These are phyloP conservation scores for Gonatopus flavifemur DNA, from an alignment of 1,140 invertebrate genomes.

Conservation along the genomic window DNA sequence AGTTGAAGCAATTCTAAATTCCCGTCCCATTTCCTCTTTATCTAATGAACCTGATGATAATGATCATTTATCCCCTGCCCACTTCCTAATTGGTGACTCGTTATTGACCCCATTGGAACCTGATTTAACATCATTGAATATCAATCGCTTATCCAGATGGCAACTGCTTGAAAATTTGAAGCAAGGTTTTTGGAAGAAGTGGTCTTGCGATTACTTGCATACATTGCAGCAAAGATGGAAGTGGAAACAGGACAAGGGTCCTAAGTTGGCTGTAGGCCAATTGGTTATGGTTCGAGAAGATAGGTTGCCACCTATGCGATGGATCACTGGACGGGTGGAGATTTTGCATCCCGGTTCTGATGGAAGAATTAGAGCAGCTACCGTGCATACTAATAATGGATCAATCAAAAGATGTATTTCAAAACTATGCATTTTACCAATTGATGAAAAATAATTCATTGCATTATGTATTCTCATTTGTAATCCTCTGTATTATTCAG, in stretches of 20 bases:
- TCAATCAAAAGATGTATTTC: not conserved
- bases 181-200: constrained; percentile 1
- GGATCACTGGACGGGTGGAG: not conserved
- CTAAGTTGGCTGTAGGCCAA: constrained; percentile 11
- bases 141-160: too few relatives aligned
- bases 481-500: too few relatives aligned
- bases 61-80: constrained; percentile 3
- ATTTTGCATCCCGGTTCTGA: not conserved
- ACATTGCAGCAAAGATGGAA: constrained; percentile 21
- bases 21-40: not conserved
- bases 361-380: not conserved
- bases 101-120: constrained; percentile 7
- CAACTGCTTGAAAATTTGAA: too few relatives aligned
- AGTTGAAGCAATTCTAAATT: too few relatives aligned
- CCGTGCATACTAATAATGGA: not conserved
- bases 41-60: constrained; percentile 1
- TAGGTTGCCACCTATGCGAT: constrained; percentile 12
- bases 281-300: constrained; percentile 24
- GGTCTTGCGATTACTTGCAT: constrained; percentile 17
- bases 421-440: too few relatives aligned
- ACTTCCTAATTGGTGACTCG: constrained; percentile 7
- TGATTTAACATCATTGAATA: too few relatives aligned
- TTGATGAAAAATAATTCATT: too few relatives aligned
- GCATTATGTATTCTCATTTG: too few relatives aligned
- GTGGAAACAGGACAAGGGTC: constrained; percentile 10